Evolutionary conservation across 1,140 invertebrate species (phyloP), one percentile per base, ranked within the genome.

Genomic region (Mycetomoellerius zeteki): DNA sequence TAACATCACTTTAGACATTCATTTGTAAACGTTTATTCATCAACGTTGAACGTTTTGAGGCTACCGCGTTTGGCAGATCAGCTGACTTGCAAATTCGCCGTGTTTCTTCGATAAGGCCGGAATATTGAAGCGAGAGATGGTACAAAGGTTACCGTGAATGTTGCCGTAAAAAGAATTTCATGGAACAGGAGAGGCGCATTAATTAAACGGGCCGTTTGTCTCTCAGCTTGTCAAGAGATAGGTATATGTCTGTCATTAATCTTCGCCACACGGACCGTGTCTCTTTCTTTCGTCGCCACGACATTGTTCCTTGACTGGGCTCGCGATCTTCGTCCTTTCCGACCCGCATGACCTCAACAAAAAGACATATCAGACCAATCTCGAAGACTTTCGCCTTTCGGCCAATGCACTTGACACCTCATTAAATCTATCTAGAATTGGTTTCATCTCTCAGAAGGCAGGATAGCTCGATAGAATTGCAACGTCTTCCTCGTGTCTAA

Each of bases 21-120:
- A 89, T 67, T 87, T 90, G 88, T 84, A 84, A 87, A 84, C 19
- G 58, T 14, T 67, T 27, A 5, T 56, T 67, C 58, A 47, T 77
- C 8, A 30, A 50, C 33, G 33, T 71, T 30, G 16, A 21, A 12
- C 12, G 8, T 30, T 37, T 54, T 64, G 24, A 21, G 3, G 84
- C 73, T 73, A 90, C 33, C 12, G 37, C 54, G 27, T 88, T 85
- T 16, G 67, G 52, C n/a, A 37, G 3, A 19, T 60, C 21, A 8
- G 60, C 54, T 50, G n/a, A 54, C 19, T 33, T 21, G 4, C 62
- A 90, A 90, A 90, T 90, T 90, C 4, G 1, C 58, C 27, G 89
- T 90, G 16, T 77, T 67, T 19, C 3, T 3, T n/a, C 14, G n/a
- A 27, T 65, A 64, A 67, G 10, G 56, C 54, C 8, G 0, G 21